Conservation (phyloP, 1,140 invertebrate genomes). For the Sarcophaga peregrina region DNA sequence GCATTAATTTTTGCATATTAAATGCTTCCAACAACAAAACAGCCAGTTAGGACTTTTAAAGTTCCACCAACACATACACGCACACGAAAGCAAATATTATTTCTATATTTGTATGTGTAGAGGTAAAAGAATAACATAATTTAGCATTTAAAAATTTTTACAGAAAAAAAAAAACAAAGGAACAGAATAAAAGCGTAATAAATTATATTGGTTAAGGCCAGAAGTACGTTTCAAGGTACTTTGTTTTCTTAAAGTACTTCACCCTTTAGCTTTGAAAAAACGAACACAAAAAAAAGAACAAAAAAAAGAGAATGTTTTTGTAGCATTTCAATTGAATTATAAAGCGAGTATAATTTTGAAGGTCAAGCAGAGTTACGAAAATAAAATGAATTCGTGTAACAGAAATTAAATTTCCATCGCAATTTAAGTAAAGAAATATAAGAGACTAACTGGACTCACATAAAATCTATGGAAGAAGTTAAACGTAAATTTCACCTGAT, state of each 20-base stretch:
- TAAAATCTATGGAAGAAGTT: no score
- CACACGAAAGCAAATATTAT: not conserved
- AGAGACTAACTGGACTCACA: no score
- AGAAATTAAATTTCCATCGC: no score
- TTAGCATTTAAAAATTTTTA: not conserved
- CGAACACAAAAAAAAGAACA: no score
- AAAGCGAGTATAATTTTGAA: no score
- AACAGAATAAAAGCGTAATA: not conserved
- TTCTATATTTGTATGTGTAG: not conserved
- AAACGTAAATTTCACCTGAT: no score
- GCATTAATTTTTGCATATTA: constrained; percentile 19
- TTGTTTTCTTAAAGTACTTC: not conserved
- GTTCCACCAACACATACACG: not conserved
- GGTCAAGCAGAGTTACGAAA: no score
- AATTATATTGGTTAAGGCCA: constrained; percentile 14
- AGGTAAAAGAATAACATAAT: not conserved
- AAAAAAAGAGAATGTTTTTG: no score
- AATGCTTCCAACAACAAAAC: not conserved
- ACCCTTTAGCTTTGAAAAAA: no score
- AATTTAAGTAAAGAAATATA: no score
- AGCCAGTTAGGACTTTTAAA: not conserved
- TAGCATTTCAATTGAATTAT: no score
- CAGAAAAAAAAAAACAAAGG: not conserved
- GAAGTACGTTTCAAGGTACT: not conserved
- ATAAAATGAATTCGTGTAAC: no score